Evolutionary conservation across 2,888 invertebrate species (phyloP).

Genomic region (Lathronympha strigana): DNA sequence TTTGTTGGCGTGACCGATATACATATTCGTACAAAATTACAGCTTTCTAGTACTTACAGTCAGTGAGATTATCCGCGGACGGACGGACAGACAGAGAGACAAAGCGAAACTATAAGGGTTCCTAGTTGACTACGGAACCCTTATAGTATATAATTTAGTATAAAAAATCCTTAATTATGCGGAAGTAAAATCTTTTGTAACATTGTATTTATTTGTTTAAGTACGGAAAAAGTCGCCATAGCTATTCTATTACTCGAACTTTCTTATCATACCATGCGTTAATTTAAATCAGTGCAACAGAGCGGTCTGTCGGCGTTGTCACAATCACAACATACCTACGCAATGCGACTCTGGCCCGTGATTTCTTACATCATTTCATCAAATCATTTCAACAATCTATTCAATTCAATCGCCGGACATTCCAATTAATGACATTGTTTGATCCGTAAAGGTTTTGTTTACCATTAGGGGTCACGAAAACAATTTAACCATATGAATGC

Average conservation of each 20-base stretch:
- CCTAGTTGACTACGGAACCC: too few species aligned
- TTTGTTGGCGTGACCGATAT: too few species aligned
- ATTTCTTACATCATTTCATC: constrained; percentile 31
- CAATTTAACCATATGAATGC: background rate
- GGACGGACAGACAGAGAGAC: too few species aligned
- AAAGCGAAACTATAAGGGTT: too few species aligned
- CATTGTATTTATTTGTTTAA: too few species aligned
- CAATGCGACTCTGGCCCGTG: background rate
- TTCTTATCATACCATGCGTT: constrained; percentile 21
- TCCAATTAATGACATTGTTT: constrained; percentile 3
- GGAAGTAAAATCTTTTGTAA: too few species aligned
- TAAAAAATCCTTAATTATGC: too few species aligned
- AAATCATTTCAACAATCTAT: constrained; percentile 13
- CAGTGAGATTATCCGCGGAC: too few species aligned
- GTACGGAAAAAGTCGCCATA: too few species aligned
- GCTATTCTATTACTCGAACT: constrained; percentile 24
- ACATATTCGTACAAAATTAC: too few species aligned
- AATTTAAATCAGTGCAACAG: constrained; percentile 18
- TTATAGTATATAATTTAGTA: too few species aligned
- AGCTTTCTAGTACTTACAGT: too few species aligned
- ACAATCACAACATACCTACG: background rate
- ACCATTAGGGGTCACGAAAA: background rate
- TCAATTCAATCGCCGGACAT: constrained; percentile 15
- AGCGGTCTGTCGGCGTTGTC: constrained; percentile 22
- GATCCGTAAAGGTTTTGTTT: constrained; percentile 7